Evolutionary conservation across 2,888 invertebrate genomes (phyloP), one percentile per base, ranked within the genome.

Genomic region (Dicranocentrus wangi): DNA sequence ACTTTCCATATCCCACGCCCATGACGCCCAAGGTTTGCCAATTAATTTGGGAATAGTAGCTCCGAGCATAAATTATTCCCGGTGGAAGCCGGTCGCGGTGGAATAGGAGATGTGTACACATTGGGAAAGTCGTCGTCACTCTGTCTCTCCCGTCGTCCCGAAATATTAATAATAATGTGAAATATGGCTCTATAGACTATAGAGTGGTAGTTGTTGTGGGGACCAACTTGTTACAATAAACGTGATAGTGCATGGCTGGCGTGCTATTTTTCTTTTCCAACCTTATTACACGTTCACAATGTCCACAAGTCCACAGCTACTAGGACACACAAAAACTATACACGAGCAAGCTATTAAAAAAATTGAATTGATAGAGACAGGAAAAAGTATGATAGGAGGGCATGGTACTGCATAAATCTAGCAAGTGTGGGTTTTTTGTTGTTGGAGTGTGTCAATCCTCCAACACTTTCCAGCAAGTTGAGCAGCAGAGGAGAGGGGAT

Each of bases 51-150:
- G 39, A n/a, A n/a, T n/a, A n/a, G n/a, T n/a, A n/a, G n/a, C n/a
- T n/a, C n/a, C n/a, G n/a, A n/a, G n/a, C n/a, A n/a, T n/a, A n/a
- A n/a, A n/a, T n/a, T n/a, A n/a, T n/a, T n/a, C n/a, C n/a, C n/a
- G n/a, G n/a, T n/a, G n/a, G n/a, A n/a, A n/a, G n/a, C n/a, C n/a
- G n/a, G n/a, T n/a, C n/a, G n/a, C n/a, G n/a, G n/a, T n/a, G n/a
- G n/a, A n/a, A n/a, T n/a, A n/a, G n/a, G n/a, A n/a, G n/a, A n/a
- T n/a, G n/a, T n/a, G n/a, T n/a, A n/a, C n/a, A n/a, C n/a, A n/a
- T 39, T 39, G 39, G 39, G 39, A 39, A 39, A 13, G 47, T n/a
- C n/a, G 47, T 47, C 47, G 51, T 51, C 51, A 51, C 51, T 17
- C 17, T 51, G 51, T 51, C 51, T 51, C 19, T 19, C 21, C 51